These are phyloP conservation scores for Macrotrachela quadricornifera DNA, from an alignment of 1,140 invertebrate genomes.

Conservation along the genomic window DNA sequence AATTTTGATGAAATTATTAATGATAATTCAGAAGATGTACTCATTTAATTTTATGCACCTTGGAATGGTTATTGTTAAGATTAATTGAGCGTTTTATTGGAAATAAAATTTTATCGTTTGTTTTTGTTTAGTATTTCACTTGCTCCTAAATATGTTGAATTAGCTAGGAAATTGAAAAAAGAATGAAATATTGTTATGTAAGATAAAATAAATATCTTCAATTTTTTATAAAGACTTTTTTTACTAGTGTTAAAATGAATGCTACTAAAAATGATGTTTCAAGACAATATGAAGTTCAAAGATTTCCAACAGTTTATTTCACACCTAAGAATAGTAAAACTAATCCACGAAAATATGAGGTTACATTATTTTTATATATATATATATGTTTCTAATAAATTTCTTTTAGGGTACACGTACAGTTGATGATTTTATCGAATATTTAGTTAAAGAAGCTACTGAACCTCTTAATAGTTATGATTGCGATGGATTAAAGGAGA, in stretches of 20 bases:
- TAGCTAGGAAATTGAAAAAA: conserved; percentile 58
- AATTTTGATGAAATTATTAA: conserved; percentile 87
- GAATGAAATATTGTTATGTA: conserved; percentile 9
- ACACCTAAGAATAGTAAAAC: conserved; percentile 61
- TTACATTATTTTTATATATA: conserved; percentile 71
- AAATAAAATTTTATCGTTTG: too few species aligned
- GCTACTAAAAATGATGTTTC: conserved; percentile 95
- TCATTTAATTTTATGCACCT: conserved; percentile 92
- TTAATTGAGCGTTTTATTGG: too few species aligned
- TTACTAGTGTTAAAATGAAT: conserved; percentile 90
- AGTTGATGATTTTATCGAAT: conserved; percentile 81
- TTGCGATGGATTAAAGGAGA: conserved; percentile 64
- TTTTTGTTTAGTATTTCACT: too few species aligned
- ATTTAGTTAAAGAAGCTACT: conserved; percentile 73
- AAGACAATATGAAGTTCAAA: conserved; percentile 62
- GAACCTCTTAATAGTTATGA: conserved; percentile 65
- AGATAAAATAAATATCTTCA: too few species aligned
- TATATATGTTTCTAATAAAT: conserved; percentile 52
- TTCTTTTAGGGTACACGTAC: conserved; percentile 89
- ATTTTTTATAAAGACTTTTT: too few species aligned
- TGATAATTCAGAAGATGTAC: conserved; percentile 68
- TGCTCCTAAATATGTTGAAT: conserved; percentile 71
- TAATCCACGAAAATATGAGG: too few species aligned
- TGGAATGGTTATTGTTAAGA: conserved; percentile 91
- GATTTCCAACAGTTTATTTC: conserved; percentile 91